Evolutionary conservation across 1,140 invertebrate genomes (phyloP), one percentile per base, ranked within the genome.

Genomic region (Drosophila nebulosa): DNA sequence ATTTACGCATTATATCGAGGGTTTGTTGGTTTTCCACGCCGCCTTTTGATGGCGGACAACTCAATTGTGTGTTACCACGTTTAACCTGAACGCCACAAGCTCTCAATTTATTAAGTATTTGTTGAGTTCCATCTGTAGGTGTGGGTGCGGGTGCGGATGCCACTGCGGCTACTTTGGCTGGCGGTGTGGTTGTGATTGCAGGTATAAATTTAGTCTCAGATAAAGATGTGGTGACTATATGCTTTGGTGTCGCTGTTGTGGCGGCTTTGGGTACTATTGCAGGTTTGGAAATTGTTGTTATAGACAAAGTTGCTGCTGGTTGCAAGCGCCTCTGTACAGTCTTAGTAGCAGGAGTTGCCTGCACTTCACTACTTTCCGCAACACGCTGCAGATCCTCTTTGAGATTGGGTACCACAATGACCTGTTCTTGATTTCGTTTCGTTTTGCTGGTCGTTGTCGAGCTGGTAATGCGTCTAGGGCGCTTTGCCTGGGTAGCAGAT

Each of bases 41-140:
- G 12, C 12, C 52, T 21, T 46, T 30, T 22, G 36, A 0, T 56
- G 30, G 7, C 14, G 9, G 78, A 12, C 3, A 53, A 39, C 56
- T 67, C 1, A 52, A 3, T 0, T 7, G 62, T 1, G 83, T 74
- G 16, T 62, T 88, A n/a, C 70, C 57, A 4, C 88, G 62, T 12
- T 88, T 90, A 0, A 90, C 83, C 50, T 90, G 64, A 3, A 90
- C 74, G 1, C 88, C 88, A 16, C 78, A 88, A 3, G 77, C 84
- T 1, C 79, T 64, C n/a, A 90, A 51, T 22, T 88, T 90, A 36
- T 90, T 88, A 0, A 90, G 68, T 30, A 90, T 90, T 32, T 69
- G 64, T 16, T 89, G 88, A 0, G 80, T 90, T 18, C 75, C 62
- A 22, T 84, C 73, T 4, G 57, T 26, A 10, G 56, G 71, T 46